Evolutionary conservation across 2,888 invertebrate species (phyloP), one percentile per base, ranked within the genome.

Genomic region (Fragum whitleyi): DNA sequence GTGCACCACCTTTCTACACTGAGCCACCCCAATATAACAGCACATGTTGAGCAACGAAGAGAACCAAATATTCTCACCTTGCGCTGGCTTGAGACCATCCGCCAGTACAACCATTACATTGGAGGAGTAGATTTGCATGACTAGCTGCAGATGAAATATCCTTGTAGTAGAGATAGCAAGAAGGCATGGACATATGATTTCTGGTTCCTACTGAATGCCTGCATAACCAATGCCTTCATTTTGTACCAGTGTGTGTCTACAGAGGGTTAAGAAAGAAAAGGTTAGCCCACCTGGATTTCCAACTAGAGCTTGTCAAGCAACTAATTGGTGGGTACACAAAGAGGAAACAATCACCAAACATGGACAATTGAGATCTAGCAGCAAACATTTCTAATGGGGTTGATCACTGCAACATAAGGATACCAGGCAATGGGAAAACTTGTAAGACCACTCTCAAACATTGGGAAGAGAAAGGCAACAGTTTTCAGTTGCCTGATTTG

Each of bases 41-140:
- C n/a, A 21, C 9, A 23, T 1, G 36, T 36, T 23, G 23, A n/a
- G 14, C 11, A 57, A 57, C 71, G 57, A 6, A n/a, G 16, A 21
- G 57, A 57, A 9, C 23, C 14, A 16, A 23, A 71, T 16, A 9
- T 32, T 6, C 1, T 71, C 3, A 9, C 9, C 14, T 36, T 71
- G 1, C n/a, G 9, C 16, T 26, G 57, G 42, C 51, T 73, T 2
- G 57, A 73, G 9, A 16, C 71, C 2, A 62, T 42, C 3, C 14
- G 55, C 32, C 11, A 21, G 0, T 79, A 79, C 59, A 82, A 82
- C 21, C n/a, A 61, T 21, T 74, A 61, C 23, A 83, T 83, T 77
- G 73, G 73, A 19, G 83, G 79, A 57, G 79, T 83, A 0, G 83
- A 83, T 28, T 16, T 51, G n/a, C 82, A 82, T 70, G 79, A 82